Conservation (phyloP, 2,797 vertebrate genomes). For the Peromyscus attwateri region DNA sequence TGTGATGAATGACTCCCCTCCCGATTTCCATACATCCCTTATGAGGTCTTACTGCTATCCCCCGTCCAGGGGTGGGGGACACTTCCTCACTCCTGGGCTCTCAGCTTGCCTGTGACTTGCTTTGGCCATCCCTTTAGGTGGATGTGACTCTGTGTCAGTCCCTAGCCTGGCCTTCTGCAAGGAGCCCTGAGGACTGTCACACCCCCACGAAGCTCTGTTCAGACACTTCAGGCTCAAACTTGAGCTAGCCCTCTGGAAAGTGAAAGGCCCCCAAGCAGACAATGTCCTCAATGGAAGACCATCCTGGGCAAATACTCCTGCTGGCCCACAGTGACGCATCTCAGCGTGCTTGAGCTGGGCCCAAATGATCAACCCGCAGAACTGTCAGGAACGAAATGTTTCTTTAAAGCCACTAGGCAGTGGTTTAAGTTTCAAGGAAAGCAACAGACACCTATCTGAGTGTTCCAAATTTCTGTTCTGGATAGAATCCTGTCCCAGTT, state of each 20-base stretch:
- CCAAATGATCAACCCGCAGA: neutral
- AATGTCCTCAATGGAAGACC: neutral
- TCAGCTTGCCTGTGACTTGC: neutral
- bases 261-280: neutral
- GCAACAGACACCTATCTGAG: neutral
- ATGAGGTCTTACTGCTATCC: neutral
- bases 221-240: neutral
- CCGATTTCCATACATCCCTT: no score
- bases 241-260: neutral
- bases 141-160: neutral
- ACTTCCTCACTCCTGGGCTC: neutral
- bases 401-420: neutral
- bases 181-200: neutral
- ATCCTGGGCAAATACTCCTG: neutral
- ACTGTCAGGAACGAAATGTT: neutral
- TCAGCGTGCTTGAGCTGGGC: neutral
- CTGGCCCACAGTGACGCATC: no score
- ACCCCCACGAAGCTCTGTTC: no score
- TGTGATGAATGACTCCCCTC: neutral
- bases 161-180: neutral
- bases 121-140: neutral
- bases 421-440: neutral
- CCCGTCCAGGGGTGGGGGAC: neutral
- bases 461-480: neutral
- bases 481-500: fast-evolving